Percentiles rank a stretch among this genome's conserved stretches.
Evolutionary conservation across 2,113 vertebrate species (phyloP).

Genomic region (Arvicanthis niloticus): DNA sequence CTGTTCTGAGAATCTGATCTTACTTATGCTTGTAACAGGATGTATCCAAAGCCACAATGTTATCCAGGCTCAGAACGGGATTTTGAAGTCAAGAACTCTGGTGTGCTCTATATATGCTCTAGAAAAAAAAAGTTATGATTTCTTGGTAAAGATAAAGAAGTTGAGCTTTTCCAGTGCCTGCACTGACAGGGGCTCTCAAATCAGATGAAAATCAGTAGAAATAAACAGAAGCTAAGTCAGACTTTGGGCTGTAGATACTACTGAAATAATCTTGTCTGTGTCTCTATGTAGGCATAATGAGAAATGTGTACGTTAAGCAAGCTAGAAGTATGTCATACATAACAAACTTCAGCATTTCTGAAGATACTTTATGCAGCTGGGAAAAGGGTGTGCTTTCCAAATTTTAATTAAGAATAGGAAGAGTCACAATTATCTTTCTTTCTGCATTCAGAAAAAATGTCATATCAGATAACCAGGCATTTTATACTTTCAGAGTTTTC

Average conservation of each 20-base stretch:
- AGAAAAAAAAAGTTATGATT: not conserved
- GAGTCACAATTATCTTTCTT: not conserved
- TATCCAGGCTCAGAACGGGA: not conserved
- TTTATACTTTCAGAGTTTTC: conserved; percentile 1
- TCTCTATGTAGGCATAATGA: not conserved
- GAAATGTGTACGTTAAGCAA: not conserved
- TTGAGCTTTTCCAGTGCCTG: not conserved
- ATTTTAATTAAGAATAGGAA: not conserved
- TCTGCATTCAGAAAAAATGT: not conserved
- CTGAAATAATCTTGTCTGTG: not conserved
- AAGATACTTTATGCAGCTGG: not conserved
- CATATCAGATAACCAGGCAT: not conserved
- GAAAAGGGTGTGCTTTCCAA: not conserved
- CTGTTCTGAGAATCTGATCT: not conserved
- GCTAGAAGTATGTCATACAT: not conserved
- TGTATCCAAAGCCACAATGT: not conserved
- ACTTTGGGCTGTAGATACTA: not conserved
- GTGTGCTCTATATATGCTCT: not conserved
- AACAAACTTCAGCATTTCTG: not conserved
- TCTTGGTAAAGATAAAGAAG: not conserved
- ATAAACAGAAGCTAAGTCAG: not conserved
- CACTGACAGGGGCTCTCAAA: not conserved
- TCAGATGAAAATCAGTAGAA: not conserved
- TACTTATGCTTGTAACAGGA: not conserved
- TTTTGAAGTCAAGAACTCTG: not conserved